phyloP scores from a whole-genome alignment of 2,113 vertebrate genomes.

The Trichechus manatus region DNA sequence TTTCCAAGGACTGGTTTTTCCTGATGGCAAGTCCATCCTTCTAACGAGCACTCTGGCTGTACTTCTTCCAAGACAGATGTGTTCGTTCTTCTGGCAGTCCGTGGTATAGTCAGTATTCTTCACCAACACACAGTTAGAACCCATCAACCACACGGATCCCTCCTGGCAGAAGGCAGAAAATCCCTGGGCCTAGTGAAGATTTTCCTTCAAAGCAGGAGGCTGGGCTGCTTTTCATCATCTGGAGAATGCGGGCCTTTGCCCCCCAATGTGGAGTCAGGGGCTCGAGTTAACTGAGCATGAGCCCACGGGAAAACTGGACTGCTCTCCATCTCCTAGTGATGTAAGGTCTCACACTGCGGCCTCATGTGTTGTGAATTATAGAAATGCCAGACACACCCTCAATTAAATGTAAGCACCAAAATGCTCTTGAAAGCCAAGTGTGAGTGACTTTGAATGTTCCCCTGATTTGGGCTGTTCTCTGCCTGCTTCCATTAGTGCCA shows the following conservation, averaged over 20 bases:
- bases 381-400: constrained; percentile 71
- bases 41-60: neutral
- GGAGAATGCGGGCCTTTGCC: neutral
- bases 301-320: neutral
- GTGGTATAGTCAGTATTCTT: neutral
- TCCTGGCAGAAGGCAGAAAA: neutral
- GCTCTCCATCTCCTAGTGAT: constrained; percentile 38
- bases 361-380: constrained; percentile 69
- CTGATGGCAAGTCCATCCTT: neutral
- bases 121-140: neutral
- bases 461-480: neutral
- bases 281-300: neutral
- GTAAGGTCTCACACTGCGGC: neutral
- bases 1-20: neutral
- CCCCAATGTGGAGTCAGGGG: neutral
- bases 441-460: neutral
- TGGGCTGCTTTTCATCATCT: constrained; percentile 24
- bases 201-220: neutral
- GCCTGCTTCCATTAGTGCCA: neutral
- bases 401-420: constrained; percentile 26
- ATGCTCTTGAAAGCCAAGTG: neutral
- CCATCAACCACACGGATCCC: neutral
- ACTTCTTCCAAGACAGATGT: neutral
- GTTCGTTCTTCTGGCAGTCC: neutral
- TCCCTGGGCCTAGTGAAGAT: neutral